Evolutionary conservation across 2,797 vertebrate genomes (phyloP).

Genomic region (Pelobates cultripes): DNA sequence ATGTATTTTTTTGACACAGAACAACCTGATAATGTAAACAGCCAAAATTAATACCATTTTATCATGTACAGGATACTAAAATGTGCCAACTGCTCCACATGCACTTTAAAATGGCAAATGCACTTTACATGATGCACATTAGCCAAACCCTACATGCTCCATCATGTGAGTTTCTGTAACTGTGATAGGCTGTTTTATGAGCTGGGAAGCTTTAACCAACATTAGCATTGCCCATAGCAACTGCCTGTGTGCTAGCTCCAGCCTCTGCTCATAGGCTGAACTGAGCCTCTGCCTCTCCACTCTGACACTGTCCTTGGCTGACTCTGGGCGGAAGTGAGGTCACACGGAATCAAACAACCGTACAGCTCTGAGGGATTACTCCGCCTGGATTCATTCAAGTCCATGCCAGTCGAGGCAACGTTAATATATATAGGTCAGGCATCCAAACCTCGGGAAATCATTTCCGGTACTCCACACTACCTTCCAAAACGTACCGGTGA

Average conservation of each 20-base stretch:
- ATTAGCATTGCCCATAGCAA: slow-evolving; percentile 10
- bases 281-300: not conserved
- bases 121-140: not conserved
- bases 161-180: not conserved
- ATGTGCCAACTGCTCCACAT: too few species aligned
- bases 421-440: not conserved
- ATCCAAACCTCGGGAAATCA: not conserved
- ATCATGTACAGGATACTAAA: too few species aligned
- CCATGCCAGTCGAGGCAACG: not conserved
- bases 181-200: not conserved
- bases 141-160: not conserved
- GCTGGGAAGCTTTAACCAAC: not conserved
- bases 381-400: slow-evolving; percentile 25
- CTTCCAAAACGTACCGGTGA: not conserved
- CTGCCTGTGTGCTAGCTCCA: not conserved
- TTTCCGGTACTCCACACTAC: too few species aligned
- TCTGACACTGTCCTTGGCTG: slow-evolving; percentile 27
- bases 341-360: not conserved
- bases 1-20: too few species aligned
- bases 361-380: not conserved
- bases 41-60: too few species aligned
- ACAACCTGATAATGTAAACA: too few species aligned
- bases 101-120: too few species aligned
- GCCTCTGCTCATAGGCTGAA: not conserved
- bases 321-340: slow-evolving; percentile 24